phyloP scores from a whole-genome alignment of 2,888 invertebrate genomes.

The Athripsodes cinereus region DNA sequence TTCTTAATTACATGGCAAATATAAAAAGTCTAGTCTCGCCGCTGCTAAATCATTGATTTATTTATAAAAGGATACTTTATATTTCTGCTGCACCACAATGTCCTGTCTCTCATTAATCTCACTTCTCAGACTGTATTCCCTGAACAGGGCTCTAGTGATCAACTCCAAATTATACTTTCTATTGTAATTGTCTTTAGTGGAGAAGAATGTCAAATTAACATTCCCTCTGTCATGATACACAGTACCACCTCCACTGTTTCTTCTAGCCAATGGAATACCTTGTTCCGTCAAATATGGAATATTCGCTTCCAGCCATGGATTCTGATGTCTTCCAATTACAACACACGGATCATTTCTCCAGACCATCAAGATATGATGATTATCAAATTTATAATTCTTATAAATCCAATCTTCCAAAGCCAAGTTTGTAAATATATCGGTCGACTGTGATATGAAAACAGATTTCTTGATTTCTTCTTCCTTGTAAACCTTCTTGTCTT shows the following conservation, averaged over 20 bases:
- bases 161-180: slow-evolving; percentile 83
- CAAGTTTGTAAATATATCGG: slow-evolving; percentile 86
- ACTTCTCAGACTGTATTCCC: slow-evolving; percentile 74
- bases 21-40: no score
- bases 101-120: slow-evolving; percentile 80
- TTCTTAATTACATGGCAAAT: no score
- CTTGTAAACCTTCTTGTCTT: slow-evolving; percentile 33
- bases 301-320: slow-evolving; percentile 92
- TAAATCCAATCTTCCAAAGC: slow-evolving; percentile 97
- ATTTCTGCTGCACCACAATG: slow-evolving; percentile 70
- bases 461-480: slow-evolving; percentile 66
- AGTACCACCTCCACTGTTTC: slow-evolving; percentile 94
- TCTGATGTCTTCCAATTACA: slow-evolving; percentile 94
- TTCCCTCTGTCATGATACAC: slow-evolving; percentile 96
- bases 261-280: slow-evolving; percentile 72
- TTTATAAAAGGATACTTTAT: slow-evolving; percentile 58
- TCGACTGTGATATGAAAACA: slow-evolving; percentile 87
- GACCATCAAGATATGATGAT: slow-evolving; percentile 79
- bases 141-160: slow-evolving; percentile 74
- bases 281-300: slow-evolving; percentile 57
- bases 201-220: slow-evolving; percentile 89
- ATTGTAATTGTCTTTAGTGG: slow-evolving; percentile 74
- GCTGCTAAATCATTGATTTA: no score
- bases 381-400: slow-evolving; percentile 73
- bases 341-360: slow-evolving; percentile 94